Conservation (phyloP, 2,113 vertebrate species). For the Lucifuga dentata region DNA sequence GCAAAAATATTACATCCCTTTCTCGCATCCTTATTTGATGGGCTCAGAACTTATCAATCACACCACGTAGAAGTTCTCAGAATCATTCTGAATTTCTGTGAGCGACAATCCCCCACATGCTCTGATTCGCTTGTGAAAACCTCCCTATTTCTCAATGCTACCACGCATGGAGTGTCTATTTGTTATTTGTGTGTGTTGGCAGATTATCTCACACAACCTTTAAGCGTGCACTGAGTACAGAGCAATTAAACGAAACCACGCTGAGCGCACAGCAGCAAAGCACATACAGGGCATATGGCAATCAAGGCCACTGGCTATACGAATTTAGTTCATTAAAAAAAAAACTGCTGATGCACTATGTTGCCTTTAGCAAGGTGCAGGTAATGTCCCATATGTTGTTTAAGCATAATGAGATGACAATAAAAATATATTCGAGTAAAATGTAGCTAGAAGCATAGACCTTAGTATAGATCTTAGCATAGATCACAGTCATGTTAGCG, state of each 20-base stretch:
- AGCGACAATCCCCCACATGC: background rate
- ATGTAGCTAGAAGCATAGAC: background rate
- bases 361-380: slow-evolving; percentile 33
- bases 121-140: background rate
- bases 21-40: no score
- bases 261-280: slow-evolving; percentile 6
- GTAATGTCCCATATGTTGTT: slow-evolving; percentile 48
- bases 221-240: slow-evolving; percentile 10
- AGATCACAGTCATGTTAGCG: no score
- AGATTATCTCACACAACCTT: slow-evolving; percentile 9
- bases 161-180: background rate
- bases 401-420: background rate
- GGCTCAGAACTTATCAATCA: no score
- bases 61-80: no score
- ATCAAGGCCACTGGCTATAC: slow-evolving; percentile 43
- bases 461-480: background rate
- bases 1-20: no score
- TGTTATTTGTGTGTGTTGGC: slow-evolving; percentile 12
- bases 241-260: slow-evolving; percentile 13
- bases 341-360: slow-evolving; percentile 45
- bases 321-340: slow-evolving; percentile 52
- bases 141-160: background rate
- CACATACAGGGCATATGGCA: slow-evolving; percentile 56
- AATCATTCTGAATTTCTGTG: no score
- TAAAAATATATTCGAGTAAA: slow-evolving; percentile 1